Conservation (phyloP, 2,888 invertebrate genomes). For the Rhopalosiphum nymphaeae region DNA sequence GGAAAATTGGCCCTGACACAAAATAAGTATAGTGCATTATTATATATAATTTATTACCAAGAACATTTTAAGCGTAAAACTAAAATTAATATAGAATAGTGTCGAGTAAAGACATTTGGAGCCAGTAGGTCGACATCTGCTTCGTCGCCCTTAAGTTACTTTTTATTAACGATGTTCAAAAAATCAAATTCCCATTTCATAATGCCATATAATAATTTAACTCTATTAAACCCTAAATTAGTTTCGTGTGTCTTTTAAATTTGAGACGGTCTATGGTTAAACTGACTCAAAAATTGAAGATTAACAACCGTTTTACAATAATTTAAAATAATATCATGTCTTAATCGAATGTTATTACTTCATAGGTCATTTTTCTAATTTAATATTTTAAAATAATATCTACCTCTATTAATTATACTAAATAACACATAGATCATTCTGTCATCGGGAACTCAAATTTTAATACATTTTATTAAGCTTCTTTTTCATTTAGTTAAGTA, state of each 20-base stretch:
- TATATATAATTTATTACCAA: not conserved
- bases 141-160: not conserved
- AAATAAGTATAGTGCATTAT: not conserved
- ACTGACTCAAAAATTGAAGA: not conserved
- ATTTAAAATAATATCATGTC: not conserved
- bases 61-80: not conserved
- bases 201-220: not conserved
- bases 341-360: not conserved
- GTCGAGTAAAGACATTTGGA: not conserved
- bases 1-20: not conserved
- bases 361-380: not conserved
- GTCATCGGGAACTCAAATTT: not conserved
- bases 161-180: slow-evolving; percentile 13
- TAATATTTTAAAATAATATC: not conserved
- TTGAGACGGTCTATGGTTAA: not conserved
- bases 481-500: not conserved
- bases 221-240: not conserved
- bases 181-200: not conserved
- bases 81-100: not conserved
- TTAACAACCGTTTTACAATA: not conserved
- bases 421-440: not conserved
- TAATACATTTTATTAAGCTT: not conserved
- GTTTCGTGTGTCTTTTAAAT: not conserved
- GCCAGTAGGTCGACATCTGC: not conserved
- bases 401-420: not conserved